Evolutionary conservation across 1,140 invertebrate genomes (phyloP), one percentile per base, ranked within the genome.

Genomic region (Panonychus citri): DNA sequence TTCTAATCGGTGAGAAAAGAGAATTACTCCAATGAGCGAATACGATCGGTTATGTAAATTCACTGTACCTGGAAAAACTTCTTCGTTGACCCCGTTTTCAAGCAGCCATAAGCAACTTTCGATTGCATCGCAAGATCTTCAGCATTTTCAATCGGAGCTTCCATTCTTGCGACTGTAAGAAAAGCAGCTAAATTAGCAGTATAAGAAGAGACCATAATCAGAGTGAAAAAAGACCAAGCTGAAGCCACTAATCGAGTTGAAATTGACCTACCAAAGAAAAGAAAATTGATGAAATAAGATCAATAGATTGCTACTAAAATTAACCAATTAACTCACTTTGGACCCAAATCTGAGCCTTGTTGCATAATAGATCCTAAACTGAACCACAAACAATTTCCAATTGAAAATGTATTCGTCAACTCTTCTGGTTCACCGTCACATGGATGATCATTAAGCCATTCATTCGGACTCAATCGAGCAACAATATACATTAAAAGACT

Each of bases 71-170:
- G 77, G 65, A 93, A 93, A 70, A 93, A 93, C 42, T 82, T 80
- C 7, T 82, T 82, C 0, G 87, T 96, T 30, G 86, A 88, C 37
- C 91, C 90, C 46, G 83, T 85, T 66, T 81, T 78, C 17, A 93
- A 71, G n/a, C 85, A 85, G 3, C 93, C 93, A 68, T 97, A 97
- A 70, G 91, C 88, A 61, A 97, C 93, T 73, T 87, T 85, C 0
- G 85, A 90, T 70, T 97, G 91, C 68, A 89, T 90, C 10, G 89
- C 86, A 49, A 97, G 73, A 71, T 96, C 93, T 68, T 96, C 89
- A 0, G 87, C 85, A 64, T 81, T 86, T 68, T 93, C 84, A 54
- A 98, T 97, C 5, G 90, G 87, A 1, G 87, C 87, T 67, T 93
- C 85, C 81, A 96, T 87, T 61, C 88, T 74, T 67, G 95, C 89